phyloP scores from a whole-genome alignment of 2,888 invertebrate genomes.

The Philaethria dido region DNA sequence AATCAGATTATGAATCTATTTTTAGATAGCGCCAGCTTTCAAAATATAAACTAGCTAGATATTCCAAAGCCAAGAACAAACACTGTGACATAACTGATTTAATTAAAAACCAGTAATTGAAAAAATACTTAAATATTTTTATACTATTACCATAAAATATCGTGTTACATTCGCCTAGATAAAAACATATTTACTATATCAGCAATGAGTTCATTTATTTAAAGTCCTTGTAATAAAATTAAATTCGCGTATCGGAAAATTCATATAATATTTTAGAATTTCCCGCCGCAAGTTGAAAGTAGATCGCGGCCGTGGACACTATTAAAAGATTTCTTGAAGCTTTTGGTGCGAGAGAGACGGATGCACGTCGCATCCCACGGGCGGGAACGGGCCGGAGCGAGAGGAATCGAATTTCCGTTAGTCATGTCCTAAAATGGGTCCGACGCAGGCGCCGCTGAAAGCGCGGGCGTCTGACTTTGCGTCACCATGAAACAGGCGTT shows the following conservation, averaged over 20 bases:
- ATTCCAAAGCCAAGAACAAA: constrained; percentile 16
- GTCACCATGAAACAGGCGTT: constrained; percentile 81
- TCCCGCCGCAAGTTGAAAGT: constrained; percentile 82
- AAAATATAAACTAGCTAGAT: constrained; percentile 38
- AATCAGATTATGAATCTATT: constrained; percentile 64
- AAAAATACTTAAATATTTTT: not conserved
- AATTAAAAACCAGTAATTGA: not conserved
- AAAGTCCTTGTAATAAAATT: constrained; percentile 4
- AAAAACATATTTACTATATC: not conserved
- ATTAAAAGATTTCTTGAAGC: constrained; percentile 85
- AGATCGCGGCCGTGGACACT: constrained; percentile 85
- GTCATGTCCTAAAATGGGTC: constrained; percentile 89
- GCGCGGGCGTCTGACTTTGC: constrained; percentile 82
- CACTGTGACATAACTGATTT: not conserved
- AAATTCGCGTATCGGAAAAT: constrained; percentile 57
- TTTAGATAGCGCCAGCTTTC: constrained; percentile 52
- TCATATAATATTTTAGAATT: constrained; percentile 65
- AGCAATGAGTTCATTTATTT: too few species aligned
- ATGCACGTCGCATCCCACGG: constrained; percentile 68
- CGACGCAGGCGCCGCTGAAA: constrained; percentile 84
- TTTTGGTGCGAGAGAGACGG: constrained; percentile 80
- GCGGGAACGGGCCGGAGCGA: constrained; percentile 79
- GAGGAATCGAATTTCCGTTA: constrained; percentile 87
- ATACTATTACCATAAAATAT: not conserved
- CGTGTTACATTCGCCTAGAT: not conserved